phyloP scores from a whole-genome alignment of 2,113 vertebrate genomes.

The Sinocyclocheilus anshuiensis region DNA sequence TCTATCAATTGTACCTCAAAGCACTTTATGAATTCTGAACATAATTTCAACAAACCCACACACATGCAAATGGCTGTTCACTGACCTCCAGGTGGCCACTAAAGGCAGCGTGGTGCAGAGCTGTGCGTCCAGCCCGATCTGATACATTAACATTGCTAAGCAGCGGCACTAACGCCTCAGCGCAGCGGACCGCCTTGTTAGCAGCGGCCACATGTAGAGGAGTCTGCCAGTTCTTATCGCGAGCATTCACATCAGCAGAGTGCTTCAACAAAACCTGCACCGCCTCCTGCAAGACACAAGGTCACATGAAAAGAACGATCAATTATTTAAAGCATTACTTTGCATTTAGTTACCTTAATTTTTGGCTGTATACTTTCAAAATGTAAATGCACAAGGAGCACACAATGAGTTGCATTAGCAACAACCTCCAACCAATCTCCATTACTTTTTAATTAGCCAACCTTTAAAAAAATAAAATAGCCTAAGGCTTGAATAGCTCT shows the following conservation, averaged over 20 bases:
- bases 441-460: too few relatives aligned
- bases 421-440: too few relatives aligned
- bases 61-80: not conserved
- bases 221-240: slow-evolving; percentile 99
- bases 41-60: not conserved
- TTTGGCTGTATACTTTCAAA: not conserved
- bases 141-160: slow-evolving; percentile 98
- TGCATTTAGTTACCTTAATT: not conserved
- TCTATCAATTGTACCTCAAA: not conserved
- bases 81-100: slow-evolving; percentile 95
- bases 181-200: slow-evolving; percentile 96
- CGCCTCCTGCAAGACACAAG: slow-evolving; percentile 83
- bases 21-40: not conserved
- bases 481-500: too few relatives aligned
- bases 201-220: slow-evolving; percentile 96
- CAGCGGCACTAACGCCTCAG: slow-evolving; percentile 93
- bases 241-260: slow-evolving; percentile 96
- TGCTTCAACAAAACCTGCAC: slow-evolving; percentile 98
- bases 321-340: not conserved
- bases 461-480: too few relatives aligned
- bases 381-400: too few relatives aligned
- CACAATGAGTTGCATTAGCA: too few relatives aligned
- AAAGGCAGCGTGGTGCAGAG: slow-evolving; percentile 96
- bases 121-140: slow-evolving; percentile 93
- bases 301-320: not conserved